Base-by-base conservation (phyloP, 2,888 invertebrate genomes). In the Agrypnus murinus region DNA sequence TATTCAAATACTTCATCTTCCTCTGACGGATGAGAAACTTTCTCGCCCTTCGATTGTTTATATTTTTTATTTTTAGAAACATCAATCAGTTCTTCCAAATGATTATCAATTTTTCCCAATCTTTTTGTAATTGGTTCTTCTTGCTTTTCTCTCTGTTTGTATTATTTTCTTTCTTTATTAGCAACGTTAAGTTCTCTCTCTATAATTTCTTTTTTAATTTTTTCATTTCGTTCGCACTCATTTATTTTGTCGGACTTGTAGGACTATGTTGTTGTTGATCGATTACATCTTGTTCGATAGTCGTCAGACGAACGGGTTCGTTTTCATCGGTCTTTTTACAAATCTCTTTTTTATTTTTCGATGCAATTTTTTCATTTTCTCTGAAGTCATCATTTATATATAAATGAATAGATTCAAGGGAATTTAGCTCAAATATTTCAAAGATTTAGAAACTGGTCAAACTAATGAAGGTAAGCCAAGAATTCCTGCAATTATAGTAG, bases 201-300 rank as follows among this genome's bases (percentile, higher is more conserved):
- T 15, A 45, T 45, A 45, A 45, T 45, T 45, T 40, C n/a, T 40
- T 40, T 34, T 34, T 34, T 34, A 34, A 34, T 34, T 34, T 34
- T 5, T 40, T 45, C 43, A 45, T 45, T 45, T 45, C 43, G 43
- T 45, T 45, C 14, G 43, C 43, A 45, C 43, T 45, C 43, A 45
- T 45, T 45, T 45, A 15, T 45, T 45, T 45, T 15, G 43, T 45
- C 43, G 43, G 43, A 45, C 43, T 45, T 45, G 43, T 15, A 45
- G 43, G n/a, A n/a, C n/a, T n/a, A n/a, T n/a, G n/a, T n/a, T n/a
- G n/a, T n/a, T n/a, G n/a, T n/a, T 45, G 15, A 15, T 45, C 43
- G n/a, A 45, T 45, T 45, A 45, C 43, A 45, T 45, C 43, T 45
- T 45, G 43, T 45, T 45, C 43, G 43, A 45, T 45, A 45, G 43